These are phyloP conservation scores for Mormoops blainvillei DNA, from an alignment of 2,113 vertebrate species.

Conservation along the genomic window DNA sequence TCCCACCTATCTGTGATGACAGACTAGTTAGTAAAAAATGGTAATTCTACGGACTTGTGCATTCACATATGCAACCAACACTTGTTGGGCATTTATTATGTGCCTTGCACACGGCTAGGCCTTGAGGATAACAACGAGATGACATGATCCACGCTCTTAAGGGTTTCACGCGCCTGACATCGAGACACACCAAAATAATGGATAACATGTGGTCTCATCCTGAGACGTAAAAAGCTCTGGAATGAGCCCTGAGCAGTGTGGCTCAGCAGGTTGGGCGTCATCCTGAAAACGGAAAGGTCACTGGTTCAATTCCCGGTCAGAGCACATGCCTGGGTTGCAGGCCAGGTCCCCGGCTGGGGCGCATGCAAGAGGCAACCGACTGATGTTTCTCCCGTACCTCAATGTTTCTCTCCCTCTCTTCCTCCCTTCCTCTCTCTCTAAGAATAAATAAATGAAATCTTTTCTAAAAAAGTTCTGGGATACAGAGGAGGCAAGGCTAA, in stretches of 20 bases:
- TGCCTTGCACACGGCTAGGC: background rate
- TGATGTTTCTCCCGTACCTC: too few relatives aligned
- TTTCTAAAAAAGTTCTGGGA: background rate
- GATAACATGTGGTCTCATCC: background rate
- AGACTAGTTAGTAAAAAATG: background rate
- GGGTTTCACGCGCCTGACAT: background rate
- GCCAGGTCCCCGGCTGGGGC: too few relatives aligned
- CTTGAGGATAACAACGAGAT: background rate
- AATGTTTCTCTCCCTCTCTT: too few relatives aligned
- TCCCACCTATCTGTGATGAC: background rate
- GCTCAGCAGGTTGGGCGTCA: too few relatives aligned
- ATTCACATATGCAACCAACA: background rate
- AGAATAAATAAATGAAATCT: too few relatives aligned
- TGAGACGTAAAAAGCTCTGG: background rate
- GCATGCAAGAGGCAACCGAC: too few relatives aligned
- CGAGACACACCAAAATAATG: background rate
- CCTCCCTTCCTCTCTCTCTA: too few relatives aligned
- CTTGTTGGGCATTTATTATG: background rate
- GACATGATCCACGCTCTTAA: background rate
- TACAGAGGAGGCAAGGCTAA: background rate
- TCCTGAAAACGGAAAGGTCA: too few relatives aligned
- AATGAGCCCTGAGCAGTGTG: background rate
- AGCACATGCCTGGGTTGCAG: too few relatives aligned
- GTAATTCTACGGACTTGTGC: background rate
- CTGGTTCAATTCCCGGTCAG: too few relatives aligned